Base-by-base conservation (phyloP, 2,113 vertebrate genomes). In the Heterotis niloticus region DNA sequence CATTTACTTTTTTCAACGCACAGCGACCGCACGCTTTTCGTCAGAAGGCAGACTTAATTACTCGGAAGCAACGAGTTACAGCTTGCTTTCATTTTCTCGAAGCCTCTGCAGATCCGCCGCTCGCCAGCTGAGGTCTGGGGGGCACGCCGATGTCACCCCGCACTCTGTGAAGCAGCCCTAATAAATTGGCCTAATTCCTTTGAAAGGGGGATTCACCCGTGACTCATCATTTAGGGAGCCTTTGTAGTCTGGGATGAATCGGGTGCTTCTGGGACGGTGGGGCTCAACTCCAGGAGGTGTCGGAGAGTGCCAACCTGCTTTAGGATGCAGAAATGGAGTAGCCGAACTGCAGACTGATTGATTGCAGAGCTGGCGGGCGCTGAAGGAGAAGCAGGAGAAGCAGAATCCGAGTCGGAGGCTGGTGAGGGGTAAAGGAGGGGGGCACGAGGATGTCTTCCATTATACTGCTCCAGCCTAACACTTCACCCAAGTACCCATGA, bases 21-120 rank as follows among this genome's bases (percentile, higher is more conserved):
- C 82, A 66, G 24, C 84, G 86, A 81, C 84, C 89, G 81, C 69
- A 60, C 5, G 34, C 34, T 62, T 26, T 54, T 73, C 60, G 64
- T 75, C 78, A 85, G 28, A 82, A 81, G 83, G 78, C 24, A 75
- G 78, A 76, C 83, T 83, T 84, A 85, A 88, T 89, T 84, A 86
- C 67, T 60, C 70, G 13, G 1, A 23, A 24, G 29, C 67, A 44
- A 60, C 60, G 34, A 56, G 28, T 24, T 88, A 84, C 84, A 82
- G 81, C 51, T 88, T 89, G 79, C 34, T 81, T 78, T 76, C 77
- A 77, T 83, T 85, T 87, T 81, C 75, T 86, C 5, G 70, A 85
- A 82, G 64, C 78, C 77, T 70, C 79, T 60, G 83, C 79, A 86
- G 85, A 79, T 81, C 74, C 74, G 75, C 80, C 78, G 81, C 77